These are phyloP conservation scores for Peucedramus taeniatus DNA, from an alignment of 2,113 vertebrate species.

Conservation along the genomic window DNA sequence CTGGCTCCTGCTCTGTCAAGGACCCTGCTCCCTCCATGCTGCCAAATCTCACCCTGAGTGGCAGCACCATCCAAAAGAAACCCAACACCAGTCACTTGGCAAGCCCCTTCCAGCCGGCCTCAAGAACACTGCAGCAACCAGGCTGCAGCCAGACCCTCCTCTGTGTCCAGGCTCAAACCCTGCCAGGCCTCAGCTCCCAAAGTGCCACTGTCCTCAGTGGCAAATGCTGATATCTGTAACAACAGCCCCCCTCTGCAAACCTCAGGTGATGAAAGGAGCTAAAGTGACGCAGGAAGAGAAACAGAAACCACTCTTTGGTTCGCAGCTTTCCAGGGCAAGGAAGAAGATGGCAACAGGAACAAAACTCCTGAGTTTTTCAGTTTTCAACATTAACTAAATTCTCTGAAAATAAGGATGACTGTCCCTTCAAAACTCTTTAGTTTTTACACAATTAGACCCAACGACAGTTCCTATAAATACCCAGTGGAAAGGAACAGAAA, in stretches of 20 bases:
- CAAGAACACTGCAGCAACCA: accelerated
- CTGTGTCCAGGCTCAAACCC: background rate
- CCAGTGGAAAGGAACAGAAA: background rate
- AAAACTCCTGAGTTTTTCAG: background rate
- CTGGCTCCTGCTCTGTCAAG: background rate
- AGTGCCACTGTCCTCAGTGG: background rate
- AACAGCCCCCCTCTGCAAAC: background rate
- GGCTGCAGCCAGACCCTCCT: background rate
- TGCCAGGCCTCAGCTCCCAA: background rate
- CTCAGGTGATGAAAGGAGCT: background rate
- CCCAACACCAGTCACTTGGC: background rate
- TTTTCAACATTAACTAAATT: background rate
- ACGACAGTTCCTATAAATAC: background rate
- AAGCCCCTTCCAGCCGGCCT: background rate
- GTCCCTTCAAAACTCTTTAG: background rate
- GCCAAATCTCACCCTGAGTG: background rate
- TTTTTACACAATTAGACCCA: background rate
- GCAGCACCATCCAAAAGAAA: background rate
- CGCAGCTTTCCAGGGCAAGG: background rate
- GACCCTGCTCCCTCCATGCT: background rate
- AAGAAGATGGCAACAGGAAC: background rate
- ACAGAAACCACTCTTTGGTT: background rate
- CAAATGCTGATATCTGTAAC: background rate
- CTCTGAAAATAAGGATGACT: background rate
- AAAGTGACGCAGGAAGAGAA: background rate